Percentiles rank a stretch among this genome's conserved stretches.
These are phyloP conservation scores for Zygaena filipendulae DNA, from an alignment of 2,888 invertebrate species.

Conservation along the genomic window DNA sequence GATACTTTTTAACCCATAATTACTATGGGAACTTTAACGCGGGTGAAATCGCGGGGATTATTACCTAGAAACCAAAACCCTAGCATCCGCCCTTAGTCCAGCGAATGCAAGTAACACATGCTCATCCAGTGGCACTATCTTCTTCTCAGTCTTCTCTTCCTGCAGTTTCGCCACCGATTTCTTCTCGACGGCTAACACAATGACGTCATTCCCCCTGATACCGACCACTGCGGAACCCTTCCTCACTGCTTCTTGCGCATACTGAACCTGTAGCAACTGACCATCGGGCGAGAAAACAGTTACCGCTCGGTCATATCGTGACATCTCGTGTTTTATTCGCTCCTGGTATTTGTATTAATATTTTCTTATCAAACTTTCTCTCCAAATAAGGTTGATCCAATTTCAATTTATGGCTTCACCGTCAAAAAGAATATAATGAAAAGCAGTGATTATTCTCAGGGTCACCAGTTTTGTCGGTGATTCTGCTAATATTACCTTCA, in stretches of 20 bases:
- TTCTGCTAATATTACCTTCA: too few species aligned
- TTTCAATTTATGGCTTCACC: not conserved
- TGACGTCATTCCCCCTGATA: slow-evolving; percentile 86
- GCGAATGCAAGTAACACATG: slow-evolving; percentile 98
- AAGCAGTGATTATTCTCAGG: too few species aligned
- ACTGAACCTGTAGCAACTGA: slow-evolving; percentile 92
- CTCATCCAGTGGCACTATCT: slow-evolving; percentile 94
- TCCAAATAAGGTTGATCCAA: not conserved
- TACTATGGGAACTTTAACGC: too few species aligned
- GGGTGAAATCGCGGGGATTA: not conserved
- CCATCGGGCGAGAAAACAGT: slow-evolving; percentile 99
- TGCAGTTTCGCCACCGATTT: slow-evolving; percentile 95
- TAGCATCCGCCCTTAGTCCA: slow-evolving; percentile 94
- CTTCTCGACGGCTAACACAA: slow-evolving; percentile 97
- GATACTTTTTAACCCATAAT: too few species aligned
- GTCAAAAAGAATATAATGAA: too few species aligned
- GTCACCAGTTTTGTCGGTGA: too few species aligned
- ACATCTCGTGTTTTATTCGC: slow-evolving; percentile 31
- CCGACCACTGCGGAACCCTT: slow-evolving; percentile 89
- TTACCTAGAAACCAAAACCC: slow-evolving; percentile 83
- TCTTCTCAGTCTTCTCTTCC: slow-evolving; percentile 93
- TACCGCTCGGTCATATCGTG: slow-evolving; percentile 94
- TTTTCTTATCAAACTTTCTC: too few species aligned
- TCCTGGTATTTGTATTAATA: too few species aligned
- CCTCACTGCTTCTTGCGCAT: slow-evolving; percentile 97